Evolutionary conservation across 2,888 invertebrate genomes (phyloP).

Genomic region (Tribolium freemani): DNA sequence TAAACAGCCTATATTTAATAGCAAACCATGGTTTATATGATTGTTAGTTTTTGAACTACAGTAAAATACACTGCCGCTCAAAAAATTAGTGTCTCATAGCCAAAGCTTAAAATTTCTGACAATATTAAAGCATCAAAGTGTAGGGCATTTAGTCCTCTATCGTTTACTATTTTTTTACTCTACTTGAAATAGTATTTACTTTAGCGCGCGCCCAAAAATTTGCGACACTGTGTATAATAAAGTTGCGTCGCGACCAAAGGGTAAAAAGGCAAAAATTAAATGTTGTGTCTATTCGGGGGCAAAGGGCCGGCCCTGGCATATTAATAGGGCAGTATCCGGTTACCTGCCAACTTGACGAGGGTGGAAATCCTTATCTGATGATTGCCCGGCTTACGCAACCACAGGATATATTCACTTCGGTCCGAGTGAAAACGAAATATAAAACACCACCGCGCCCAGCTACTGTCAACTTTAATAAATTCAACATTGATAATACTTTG

Average conservation of each 20-base stretch:
- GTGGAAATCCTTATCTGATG: conserved; percentile 47
- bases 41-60: too few relatives aligned
- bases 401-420: conserved; percentile 35
- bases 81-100: not conserved
- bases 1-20: too few relatives aligned
- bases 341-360: conserved; percentile 47
- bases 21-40: too few relatives aligned
- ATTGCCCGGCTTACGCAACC: conserved; percentile 41
- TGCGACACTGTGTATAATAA: not conserved
- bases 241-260: not conserved
- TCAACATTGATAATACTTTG: conserved; percentile 33
- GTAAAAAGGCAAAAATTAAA: conserved; percentile 20
- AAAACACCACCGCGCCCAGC: conserved; percentile 22
- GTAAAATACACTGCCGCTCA: too few relatives aligned
- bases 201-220: too few relatives aligned
- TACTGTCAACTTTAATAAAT: conserved; percentile 40
- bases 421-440: conserved; percentile 31
- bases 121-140: too few relatives aligned
- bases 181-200: too few relatives aligned
- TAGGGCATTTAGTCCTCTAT: too few relatives aligned
- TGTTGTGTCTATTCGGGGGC: conserved; percentile 23
- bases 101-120: too few relatives aligned
- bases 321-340: conserved; percentile 47
- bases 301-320: conserved; percentile 32
- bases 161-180: too few relatives aligned